Evolutionary conservation across 2,888 invertebrate species (phyloP).

Genomic region (Nomada ruficornis): DNA sequence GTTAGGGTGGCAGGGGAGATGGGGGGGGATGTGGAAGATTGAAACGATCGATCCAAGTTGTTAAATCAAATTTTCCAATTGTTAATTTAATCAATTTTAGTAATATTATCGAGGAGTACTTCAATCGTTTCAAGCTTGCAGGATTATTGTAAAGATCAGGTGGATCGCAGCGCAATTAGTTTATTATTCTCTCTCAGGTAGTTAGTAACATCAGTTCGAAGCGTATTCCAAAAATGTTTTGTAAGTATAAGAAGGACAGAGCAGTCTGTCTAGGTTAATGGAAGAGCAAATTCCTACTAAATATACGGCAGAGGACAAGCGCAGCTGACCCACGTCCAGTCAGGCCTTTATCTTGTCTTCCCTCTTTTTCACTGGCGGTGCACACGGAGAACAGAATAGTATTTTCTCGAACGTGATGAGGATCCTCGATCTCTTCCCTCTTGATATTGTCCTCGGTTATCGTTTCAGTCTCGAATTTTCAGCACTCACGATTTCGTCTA

Average conservation of each 20-base stretch:
- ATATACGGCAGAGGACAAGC: constrained; percentile 53
- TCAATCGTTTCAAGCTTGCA: constrained; percentile 24
- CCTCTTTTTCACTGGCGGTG: constrained; percentile 59
- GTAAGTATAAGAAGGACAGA: constrained; percentile 30
- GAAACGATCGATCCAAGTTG: constrained; percentile 12
- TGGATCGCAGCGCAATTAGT: constrained; percentile 14
- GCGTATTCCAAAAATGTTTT: background rate
- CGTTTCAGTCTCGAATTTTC: background rate
- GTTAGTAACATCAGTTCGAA: constrained; percentile 61
- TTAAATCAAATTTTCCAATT: background rate
- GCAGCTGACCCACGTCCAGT: constrained; percentile 49
- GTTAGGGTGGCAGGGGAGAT: background rate
- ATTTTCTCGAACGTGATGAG: background rate
- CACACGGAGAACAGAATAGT: constrained; percentile 39
- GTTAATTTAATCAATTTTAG: too few species aligned
- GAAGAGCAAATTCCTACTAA: constrained; percentile 70
- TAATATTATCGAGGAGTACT: too few species aligned
- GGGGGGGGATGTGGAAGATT: background rate
- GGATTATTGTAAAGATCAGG: background rate
- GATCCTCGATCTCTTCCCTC: constrained; percentile 49
- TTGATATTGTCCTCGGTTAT: constrained; percentile 31
- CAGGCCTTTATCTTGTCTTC: constrained; percentile 40
- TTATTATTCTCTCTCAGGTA: background rate
- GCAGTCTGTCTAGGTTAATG: constrained; percentile 55
- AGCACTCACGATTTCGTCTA: constrained; percentile 42